Conservation (phyloP, 2,113 vertebrate genomes). For the Aphelocoma coerulescens region DNA sequence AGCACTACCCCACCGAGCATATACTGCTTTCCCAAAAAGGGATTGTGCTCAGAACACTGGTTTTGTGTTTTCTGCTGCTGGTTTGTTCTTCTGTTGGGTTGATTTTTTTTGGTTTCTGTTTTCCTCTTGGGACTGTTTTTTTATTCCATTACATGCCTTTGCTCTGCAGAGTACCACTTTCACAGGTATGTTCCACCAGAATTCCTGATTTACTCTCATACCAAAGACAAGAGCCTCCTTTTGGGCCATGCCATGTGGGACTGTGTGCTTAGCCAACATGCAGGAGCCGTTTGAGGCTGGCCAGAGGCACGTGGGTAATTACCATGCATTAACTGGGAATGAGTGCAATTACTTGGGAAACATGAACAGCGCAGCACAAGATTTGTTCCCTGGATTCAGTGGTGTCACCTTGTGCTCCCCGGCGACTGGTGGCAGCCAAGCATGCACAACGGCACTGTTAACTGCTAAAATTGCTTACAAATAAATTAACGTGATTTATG, state of each 20-base stretch:
- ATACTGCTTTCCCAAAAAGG: background rate
- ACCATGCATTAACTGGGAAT: background rate
- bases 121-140: background rate
- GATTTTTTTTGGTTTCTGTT: background rate
- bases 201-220: background rate
- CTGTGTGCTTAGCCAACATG: background rate
- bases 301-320: background rate
- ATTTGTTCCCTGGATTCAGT: background rate
- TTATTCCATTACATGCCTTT: background rate
- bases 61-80: background rate
- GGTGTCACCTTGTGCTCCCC: background rate
- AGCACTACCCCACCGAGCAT: background rate
- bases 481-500: background rate
- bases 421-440: slow-evolving; percentile 25
- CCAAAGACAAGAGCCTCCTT: background rate
- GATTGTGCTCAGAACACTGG: background rate
- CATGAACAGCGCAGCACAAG: background rate
- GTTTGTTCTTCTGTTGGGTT: background rate
- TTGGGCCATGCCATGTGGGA: background rate
- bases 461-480: background rate
- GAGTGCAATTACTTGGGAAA: slow-evolving; percentile 17
- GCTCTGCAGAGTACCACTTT: background rate
- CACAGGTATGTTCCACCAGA: background rate
- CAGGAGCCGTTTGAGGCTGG: slow-evolving; percentile 6
- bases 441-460: background rate